A percentile compares a stretch with the other conserved stretches of the same genome.
Conservation (phyloP, 2,113 vertebrate genomes). For the Syngnathus floridae region DNA sequence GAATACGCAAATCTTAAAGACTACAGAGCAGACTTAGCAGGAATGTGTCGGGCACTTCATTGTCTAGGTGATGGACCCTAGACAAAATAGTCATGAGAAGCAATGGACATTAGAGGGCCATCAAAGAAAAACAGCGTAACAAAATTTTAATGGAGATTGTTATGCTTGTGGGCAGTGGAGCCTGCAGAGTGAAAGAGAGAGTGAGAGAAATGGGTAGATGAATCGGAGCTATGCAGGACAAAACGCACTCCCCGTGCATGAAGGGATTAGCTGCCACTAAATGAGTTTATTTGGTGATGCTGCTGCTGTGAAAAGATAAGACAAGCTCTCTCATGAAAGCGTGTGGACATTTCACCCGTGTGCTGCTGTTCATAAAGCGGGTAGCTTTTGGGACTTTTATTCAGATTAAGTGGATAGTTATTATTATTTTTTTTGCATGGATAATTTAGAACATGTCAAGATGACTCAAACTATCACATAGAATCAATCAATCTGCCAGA, state of each 20-base stretch:
- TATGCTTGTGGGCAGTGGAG: conserved; percentile 60
- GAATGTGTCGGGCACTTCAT: neutral
- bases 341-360: neutral
- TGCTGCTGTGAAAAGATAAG: conserved; percentile 21
- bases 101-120: conserved; percentile 16
- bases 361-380: conserved; percentile 3
- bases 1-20: too few relatives aligned
- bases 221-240: conserved; percentile 29
- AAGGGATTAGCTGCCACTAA: conserved; percentile 28
- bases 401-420: neutral
- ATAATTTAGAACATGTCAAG: neutral
- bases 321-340: conserved; percentile 17
- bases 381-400: neutral
- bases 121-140: conserved; percentile 51
- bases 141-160: conserved; percentile 72
- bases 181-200: conserved; percentile 20
- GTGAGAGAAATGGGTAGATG: conserved; percentile 17
- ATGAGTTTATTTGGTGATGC: conserved; percentile 32
- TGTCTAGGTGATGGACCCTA: conserved; percentile 46
- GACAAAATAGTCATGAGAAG: conserved; percentile 59
- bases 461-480: neutral
- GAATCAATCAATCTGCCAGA: neutral
- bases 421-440: neutral
- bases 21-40: neutral
- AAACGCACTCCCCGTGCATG: conserved; percentile 26